Base-by-base conservation (phyloP, 1,140 invertebrate genomes). In the Holcopasites calliopsidis region DNA sequence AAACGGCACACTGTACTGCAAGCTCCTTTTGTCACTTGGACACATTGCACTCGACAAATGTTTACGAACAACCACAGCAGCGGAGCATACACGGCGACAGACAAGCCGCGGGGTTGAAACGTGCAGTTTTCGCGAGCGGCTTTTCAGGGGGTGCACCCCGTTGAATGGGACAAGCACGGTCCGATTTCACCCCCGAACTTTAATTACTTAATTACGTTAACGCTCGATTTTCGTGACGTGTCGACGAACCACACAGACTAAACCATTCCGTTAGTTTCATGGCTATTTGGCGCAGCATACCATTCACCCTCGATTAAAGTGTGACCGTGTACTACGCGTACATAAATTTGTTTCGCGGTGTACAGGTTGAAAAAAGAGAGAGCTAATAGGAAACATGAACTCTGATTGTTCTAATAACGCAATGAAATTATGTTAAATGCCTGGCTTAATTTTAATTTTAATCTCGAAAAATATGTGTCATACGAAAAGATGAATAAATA, bases 11-110 rank as follows among this genome's bases (percentile, higher is more conserved):
- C 35, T 50, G 54, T 69, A 65, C 40, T 26, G 23, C 40, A 73
- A 73, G 65, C 80, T 82, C 76, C 79, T 75, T 83, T 82, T 83
- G 80, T 82, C 76, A 60, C 64, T 73, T 52, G 58, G 42, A 28
- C 61, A 54, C 70, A 82, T 82, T 83, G 76, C 69, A n/a, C 61
- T 18, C 58, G 60, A 66, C 80, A 79, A 82, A 83, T 72, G 76
- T 82, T 82, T 78, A 79, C 79, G 72, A 78, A 78, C 76, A 65
- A 73, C 57, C 57, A 60, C 61, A 38, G 65, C 62, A 54, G 52
- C 62, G 57, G 60, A 74, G 47, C 57, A 68, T 44, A 44, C 60
- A 26, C n/a, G 21, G 49, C 42, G 50, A 54, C 58, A 73, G 60
- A 40, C 18, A 8, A 49, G 50, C 40, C 74, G 61, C 64, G 57